A percentile compares a stretch with the other conserved stretches of the same genome.
Conservation (phyloP, 2,888 invertebrate species). For the Caenorhabditis sinica region DNA sequence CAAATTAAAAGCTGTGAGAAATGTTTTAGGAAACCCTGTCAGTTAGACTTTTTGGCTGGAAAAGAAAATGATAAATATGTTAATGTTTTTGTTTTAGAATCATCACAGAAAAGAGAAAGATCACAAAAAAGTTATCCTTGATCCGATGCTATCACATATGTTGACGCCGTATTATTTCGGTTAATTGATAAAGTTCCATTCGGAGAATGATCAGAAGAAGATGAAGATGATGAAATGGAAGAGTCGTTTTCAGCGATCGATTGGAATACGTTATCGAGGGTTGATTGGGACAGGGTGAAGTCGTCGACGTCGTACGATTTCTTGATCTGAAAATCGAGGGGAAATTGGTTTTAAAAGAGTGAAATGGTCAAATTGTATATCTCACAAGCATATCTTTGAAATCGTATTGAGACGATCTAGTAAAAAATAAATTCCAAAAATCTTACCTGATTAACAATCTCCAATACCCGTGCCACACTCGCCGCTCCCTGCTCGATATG, state of each 20-base stretch:
- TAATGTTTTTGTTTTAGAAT: neutral
- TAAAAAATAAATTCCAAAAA: conserved; percentile 1
- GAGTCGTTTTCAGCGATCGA: conserved; percentile 58
- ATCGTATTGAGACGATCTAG: neutral
- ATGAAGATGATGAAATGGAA: neutral
- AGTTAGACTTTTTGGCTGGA: neutral
- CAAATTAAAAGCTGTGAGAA: neutral
- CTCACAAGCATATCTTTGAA: too few species aligned
- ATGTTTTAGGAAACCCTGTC: neutral
- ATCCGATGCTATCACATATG: conserved; percentile 46
- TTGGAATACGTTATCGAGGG: conserved; percentile 80
- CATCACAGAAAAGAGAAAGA: conserved; percentile 2
- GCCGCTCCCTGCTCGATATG: conserved; percentile 63
- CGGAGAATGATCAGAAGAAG: neutral
- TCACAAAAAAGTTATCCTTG: conserved; percentile 28
- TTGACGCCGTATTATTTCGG: conserved; percentile 47
- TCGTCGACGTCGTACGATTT: conserved; percentile 69
- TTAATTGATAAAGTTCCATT: conserved; percentile 19
- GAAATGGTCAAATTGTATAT: too few species aligned
- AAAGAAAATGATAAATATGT: neutral
- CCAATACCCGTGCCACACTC: conserved; percentile 69
- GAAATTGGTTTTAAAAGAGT: neutral
- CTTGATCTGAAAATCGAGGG: conserved; percentile 70
- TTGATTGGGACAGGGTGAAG: conserved; percentile 79
- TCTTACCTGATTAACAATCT: conserved; percentile 72